phyloP scores from a whole-genome alignment of 2,888 invertebrate genomes.

The Mesopsocus fuscifrons region DNA sequence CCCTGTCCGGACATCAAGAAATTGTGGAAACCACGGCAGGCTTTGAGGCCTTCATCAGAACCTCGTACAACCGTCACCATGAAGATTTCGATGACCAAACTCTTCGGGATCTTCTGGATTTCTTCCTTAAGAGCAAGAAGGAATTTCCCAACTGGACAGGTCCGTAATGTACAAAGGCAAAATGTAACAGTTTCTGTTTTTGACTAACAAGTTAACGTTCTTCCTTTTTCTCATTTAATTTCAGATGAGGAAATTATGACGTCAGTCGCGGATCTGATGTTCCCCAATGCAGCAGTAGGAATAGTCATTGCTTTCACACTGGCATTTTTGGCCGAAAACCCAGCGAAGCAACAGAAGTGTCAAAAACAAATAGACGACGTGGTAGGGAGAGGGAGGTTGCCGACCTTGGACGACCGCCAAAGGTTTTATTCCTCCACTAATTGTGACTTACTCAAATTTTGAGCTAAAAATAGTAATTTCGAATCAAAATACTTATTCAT shows the following conservation, averaged over 20 bases:
- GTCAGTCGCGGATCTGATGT: slow-evolving; percentile 36
- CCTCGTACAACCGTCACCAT: slow-evolving; percentile 29
- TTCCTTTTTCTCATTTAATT: no score
- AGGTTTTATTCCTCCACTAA: no score
- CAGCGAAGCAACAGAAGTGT: slow-evolving; percentile 33
- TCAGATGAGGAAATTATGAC: slow-evolving; percentile 38
- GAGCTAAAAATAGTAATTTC: no score
- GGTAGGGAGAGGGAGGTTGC: slow-evolving; percentile 36
- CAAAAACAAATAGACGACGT: slow-evolving; percentile 42
- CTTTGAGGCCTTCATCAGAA: slow-evolving; percentile 31
- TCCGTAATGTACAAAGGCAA: not conserved
- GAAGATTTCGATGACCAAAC: slow-evolving; percentile 26
- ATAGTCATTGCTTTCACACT: slow-evolving; percentile 30
- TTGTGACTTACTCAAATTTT: no score
- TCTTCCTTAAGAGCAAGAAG: slow-evolving; percentile 36
- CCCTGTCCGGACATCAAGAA: slow-evolving; percentile 33
- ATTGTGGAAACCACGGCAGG: slow-evolving; percentile 29
- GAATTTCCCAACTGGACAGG: slow-evolving; percentile 2
- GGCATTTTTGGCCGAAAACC: slow-evolving; percentile 34
- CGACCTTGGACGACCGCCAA: slow-evolving; percentile 36
- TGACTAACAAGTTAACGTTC: no score
- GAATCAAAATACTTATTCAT: no score
- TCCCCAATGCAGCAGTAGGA: slow-evolving; percentile 36
- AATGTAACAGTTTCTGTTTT: no score
- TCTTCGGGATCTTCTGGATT: slow-evolving; percentile 39